phyloP scores from a whole-genome alignment of 2,888 invertebrate genomes.

The Aphelenchoides bicaudatus region DNA sequence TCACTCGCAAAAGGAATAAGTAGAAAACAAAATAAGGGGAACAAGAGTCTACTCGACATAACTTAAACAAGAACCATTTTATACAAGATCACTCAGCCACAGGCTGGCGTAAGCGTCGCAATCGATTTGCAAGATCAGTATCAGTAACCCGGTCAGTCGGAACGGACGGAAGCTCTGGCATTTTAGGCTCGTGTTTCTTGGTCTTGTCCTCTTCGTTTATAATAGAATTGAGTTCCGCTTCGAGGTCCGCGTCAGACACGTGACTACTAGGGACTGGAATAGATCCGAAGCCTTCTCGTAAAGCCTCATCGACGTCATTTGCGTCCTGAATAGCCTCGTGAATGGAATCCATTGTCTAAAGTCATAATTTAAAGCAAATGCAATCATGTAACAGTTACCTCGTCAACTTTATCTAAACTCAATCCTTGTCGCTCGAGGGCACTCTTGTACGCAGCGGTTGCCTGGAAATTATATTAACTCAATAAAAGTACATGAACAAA shows the following conservation, averaged over 20 bases:
- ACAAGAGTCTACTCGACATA: too few species aligned
- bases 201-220: conserved; percentile 21
- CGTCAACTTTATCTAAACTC: conserved; percentile 45
- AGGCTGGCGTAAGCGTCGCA: conserved; percentile 8
- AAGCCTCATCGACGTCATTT: conserved; percentile 51
- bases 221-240: conserved; percentile 36
- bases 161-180: conserved; percentile 35
- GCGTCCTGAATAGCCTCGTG: conserved; percentile 49
- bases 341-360: conserved; percentile 54
- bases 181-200: conserved; percentile 12
- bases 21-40: too few species aligned
- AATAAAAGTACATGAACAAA: too few species aligned
- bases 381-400: too few species aligned
- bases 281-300: conserved; percentile 37
- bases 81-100: not conserved
- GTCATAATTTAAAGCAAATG: too few species aligned
- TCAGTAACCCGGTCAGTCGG: conserved; percentile 17
- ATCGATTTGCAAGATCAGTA: conserved; percentile 2
- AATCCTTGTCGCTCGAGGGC: conserved; percentile 51
- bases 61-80: not conserved
- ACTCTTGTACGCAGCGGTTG: conserved; percentile 52
- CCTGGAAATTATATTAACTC: too few species aligned
- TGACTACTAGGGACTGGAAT: conserved; percentile 24
- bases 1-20: too few species aligned
- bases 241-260: conserved; percentile 36